Percentiles rank a stretch among this genome's conserved stretches.
Conservation (phyloP, 2,113 vertebrate species). For the Calidris pygmaea region DNA sequence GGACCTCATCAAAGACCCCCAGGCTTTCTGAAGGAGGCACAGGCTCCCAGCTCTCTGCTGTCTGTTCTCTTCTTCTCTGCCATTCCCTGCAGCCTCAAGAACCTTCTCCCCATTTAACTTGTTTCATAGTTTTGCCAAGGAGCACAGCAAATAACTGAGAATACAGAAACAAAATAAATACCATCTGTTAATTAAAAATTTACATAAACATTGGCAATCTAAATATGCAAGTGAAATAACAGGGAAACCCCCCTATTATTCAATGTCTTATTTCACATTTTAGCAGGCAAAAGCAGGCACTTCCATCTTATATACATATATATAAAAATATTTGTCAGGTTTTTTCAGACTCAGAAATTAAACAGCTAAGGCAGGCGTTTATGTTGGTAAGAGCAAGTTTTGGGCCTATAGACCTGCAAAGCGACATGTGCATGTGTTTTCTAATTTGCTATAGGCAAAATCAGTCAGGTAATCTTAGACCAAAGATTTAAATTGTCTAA, state of each 20-base stretch:
- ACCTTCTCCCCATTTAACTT: background rate
- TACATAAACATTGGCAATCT: background rate
- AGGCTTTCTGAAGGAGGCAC: background rate
- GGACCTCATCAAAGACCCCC: background rate
- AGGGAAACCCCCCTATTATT: background rate
- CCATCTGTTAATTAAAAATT: background rate
- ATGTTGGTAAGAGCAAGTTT: background rate
- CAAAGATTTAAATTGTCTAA: background rate
- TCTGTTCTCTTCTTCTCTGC: background rate
- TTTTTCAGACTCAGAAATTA: background rate
- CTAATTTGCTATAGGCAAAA: slow-evolving; percentile 28
- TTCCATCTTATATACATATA: background rate
- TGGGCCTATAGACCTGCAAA: background rate
- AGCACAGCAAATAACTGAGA: background rate
- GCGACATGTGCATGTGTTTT: background rate
- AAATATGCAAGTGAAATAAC: background rate
- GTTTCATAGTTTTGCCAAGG: background rate
- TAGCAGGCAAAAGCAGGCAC: background rate
- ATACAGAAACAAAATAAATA: background rate
- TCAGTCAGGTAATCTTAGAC: background rate
- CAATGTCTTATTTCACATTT: background rate
- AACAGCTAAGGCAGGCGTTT: background rate
- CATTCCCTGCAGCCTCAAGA: background rate
- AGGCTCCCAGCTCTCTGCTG: background rate
- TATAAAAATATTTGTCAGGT: background rate